Evolutionary conservation across 2,113 vertebrate species (phyloP).

Genomic region (Lepus timidus): DNA sequence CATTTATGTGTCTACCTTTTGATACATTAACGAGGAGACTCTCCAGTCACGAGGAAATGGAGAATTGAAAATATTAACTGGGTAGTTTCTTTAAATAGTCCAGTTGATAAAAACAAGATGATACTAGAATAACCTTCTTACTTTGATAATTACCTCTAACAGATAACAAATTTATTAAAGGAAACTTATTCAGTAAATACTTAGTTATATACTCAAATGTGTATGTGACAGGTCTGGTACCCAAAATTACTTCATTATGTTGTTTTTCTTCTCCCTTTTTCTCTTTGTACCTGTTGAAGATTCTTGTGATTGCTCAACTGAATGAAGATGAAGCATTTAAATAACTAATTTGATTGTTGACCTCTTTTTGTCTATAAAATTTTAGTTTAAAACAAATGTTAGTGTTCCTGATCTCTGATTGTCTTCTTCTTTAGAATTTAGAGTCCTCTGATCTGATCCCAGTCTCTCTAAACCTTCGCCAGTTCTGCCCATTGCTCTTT

Average conservation of each 20-base stretch:
- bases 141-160: neutral
- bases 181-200: neutral
- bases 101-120: neutral
- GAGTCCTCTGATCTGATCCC: neutral
- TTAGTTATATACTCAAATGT: neutral
- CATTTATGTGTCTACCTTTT: slow-evolving; percentile 5
- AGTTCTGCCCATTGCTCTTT: neutral
- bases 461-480: neutral
- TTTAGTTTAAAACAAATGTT: neutral
- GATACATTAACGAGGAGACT: neutral
- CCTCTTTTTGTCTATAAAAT: neutral
- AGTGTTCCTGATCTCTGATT: neutral
- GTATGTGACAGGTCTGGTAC: fast-evolving
- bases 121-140: neutral
- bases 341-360: neutral
- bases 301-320: neutral
- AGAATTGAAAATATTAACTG: neutral
- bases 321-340: neutral
- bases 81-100: neutral
- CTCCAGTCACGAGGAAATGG: neutral
- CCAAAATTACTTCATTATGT: neutral
- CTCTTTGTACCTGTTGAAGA: neutral
- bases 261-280: neutral
- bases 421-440: neutral
- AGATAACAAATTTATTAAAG: slow-evolving; percentile 2